Conservation (phyloP, 2,113 vertebrate species). For the Sinosuthora webbiana region DNA sequence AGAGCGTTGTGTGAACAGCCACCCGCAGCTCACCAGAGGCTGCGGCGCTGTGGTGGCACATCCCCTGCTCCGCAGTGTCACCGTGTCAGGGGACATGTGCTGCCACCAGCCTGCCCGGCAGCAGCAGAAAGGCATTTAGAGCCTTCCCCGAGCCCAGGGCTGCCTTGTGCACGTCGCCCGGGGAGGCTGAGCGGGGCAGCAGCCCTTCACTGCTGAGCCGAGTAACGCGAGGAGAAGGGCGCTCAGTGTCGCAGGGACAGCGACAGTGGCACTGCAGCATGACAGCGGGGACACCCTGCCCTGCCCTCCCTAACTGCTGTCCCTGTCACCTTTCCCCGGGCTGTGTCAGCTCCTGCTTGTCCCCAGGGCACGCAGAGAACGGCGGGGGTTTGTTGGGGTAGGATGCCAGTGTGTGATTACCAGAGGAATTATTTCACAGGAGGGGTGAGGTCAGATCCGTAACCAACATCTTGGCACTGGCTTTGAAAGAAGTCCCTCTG, state of each 20-base stretch:
- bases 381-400: fast-evolving
- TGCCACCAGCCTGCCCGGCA: neutral
- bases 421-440: neutral
- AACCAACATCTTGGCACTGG: neutral
- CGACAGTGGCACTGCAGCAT: fast-evolving
- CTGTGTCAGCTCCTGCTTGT: neutral
- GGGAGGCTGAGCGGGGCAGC: neutral
- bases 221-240: neutral
- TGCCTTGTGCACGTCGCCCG: fast-evolving
- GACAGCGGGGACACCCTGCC: neutral
- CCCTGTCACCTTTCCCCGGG: neutral
- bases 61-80: neutral
- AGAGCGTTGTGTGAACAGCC: neutral
- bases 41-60: neutral
- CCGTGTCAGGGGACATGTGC: neutral
- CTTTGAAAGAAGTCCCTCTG: neutral
- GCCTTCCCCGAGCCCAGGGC: neutral
- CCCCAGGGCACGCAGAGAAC: fast-evolving
- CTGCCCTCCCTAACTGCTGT: neutral
- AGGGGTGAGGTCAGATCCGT: neutral
- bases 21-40: neutral
- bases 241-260: neutral
- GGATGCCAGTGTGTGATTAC: fast-evolving
- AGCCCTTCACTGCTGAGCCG: neutral
- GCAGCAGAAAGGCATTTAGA: neutral